A percentile compares a stretch with the other conserved stretches of the same genome.
Evolutionary conservation across 2,113 vertebrate species (phyloP).

Genomic region (Hyla sarda): DNA sequence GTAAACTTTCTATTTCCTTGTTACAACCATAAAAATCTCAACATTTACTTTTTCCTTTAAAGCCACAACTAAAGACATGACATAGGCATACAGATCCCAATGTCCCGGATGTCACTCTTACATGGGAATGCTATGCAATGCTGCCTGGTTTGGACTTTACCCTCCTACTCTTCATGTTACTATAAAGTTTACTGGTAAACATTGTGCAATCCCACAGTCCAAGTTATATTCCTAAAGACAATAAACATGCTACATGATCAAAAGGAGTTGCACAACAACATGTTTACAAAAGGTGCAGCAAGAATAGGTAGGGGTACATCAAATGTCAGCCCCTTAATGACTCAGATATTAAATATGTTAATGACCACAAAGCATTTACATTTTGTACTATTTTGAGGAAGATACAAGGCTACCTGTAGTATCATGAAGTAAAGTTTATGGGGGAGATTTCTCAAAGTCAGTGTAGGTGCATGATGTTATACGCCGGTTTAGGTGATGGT

Average conservation of each 20-base stretch:
- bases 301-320: neutral
- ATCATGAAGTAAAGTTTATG: no score
- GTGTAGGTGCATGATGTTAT: no score
- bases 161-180: neutral
- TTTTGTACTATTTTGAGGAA: no score
- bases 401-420: no score
- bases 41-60: slow-evolving; percentile 3
- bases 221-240: neutral
- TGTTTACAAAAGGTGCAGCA: neutral
- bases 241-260: neutral
- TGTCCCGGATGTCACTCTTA: neutral
- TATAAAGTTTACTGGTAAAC: neutral
- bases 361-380: no score
- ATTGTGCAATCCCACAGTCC: neutral
- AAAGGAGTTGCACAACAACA: neutral
- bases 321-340: neutral
- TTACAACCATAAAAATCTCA: neutral
- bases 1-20: neutral
- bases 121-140: neutral
- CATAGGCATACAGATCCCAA: neutral
- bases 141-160: neutral
- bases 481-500: no score
- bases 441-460: no score
- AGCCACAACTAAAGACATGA: neutral
- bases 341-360: neutral